These are phyloP conservation scores for Sarcophaga bullata DNA, from an alignment of 1,140 invertebrate genomes.

Conservation along the genomic window DNA sequence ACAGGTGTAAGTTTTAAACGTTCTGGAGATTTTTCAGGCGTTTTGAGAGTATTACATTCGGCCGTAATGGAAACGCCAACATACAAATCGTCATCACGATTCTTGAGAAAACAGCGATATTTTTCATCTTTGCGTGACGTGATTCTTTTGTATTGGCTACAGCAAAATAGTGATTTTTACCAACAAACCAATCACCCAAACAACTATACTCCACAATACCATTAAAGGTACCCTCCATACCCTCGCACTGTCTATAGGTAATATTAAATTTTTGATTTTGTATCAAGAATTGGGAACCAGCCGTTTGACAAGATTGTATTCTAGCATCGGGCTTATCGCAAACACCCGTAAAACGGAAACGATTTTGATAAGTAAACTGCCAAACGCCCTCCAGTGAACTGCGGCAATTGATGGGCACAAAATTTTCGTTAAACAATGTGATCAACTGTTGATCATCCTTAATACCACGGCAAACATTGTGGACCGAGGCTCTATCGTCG, in stretches of 20 bases:
- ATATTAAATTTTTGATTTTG: slow-evolving; percentile 98
- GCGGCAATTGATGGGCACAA: slow-evolving; percentile 89
- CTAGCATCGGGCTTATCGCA: slow-evolving; percentile 87
- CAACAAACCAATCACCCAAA: slow-evolving; percentile 94
- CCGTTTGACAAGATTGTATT: slow-evolving; percentile 93
- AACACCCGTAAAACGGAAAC: slow-evolving; percentile 90
- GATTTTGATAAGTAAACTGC: slow-evolving; percentile 94
- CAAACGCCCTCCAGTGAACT: slow-evolving; percentile 94
- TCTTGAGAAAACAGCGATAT: slow-evolving; percentile 92
- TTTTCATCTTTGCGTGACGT: slow-evolving; percentile 90
- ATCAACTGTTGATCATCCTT: slow-evolving; percentile 82
- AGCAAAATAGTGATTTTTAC: slow-evolving; percentile 94
- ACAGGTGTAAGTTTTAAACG: slow-evolving; percentile 88
- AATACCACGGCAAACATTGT: slow-evolving; percentile 79
- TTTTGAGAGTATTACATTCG: slow-evolving; percentile 91
- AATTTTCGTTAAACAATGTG: slow-evolving; percentile 91
- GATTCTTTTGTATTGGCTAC: slow-evolving; percentile 95
- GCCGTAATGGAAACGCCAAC: slow-evolving; percentile 91
- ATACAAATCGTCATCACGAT: slow-evolving; percentile 92
- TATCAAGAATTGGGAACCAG: slow-evolving; percentile 94
- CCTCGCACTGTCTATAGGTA: slow-evolving; percentile 88
- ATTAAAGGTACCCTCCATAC: slow-evolving; percentile 84
- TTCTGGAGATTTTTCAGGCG: slow-evolving; percentile 91
- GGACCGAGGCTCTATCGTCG: slow-evolving; percentile 75
- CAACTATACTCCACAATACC: slow-evolving; percentile 94